A percentile compares a stretch with the other conserved stretches of the same genome.
Conservation (phyloP, 2,113 vertebrate genomes). For the Tachuris rubrigastra region DNA sequence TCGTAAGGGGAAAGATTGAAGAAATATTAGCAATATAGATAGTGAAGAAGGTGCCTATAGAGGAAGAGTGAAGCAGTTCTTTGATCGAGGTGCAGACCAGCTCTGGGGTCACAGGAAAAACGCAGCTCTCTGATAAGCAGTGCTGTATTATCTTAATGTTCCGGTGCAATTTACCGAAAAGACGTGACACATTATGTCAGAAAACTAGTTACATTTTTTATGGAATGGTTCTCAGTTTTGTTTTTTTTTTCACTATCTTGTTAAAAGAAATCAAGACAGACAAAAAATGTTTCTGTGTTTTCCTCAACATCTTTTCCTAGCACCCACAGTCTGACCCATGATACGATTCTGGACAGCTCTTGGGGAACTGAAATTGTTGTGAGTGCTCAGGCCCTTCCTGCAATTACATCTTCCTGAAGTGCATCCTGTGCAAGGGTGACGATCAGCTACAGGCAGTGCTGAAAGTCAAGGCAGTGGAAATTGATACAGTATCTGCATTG, state of each 20-base stretch:
- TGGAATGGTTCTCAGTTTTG: background rate
- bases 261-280: background rate
- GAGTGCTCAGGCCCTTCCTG: conserved; percentile 32
- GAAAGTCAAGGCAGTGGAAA: background rate
- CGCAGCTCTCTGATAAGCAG: background rate
- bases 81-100: background rate
- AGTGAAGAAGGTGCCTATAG: background rate
- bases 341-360: background rate
- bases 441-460: background rate
- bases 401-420: conserved; percentile 24
- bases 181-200: background rate
- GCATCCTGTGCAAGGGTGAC: conserved; percentile 52
- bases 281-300: background rate
- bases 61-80: background rate
- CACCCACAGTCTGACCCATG: background rate
- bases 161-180: background rate
- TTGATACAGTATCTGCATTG: background rate
- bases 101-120: background rate
- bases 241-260: background rate
- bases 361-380: background rate
- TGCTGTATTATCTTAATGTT: background rate
- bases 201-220: background rate
- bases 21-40: background rate
- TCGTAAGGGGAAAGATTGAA: background rate
- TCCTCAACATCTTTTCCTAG: background rate